Evolutionary conservation across 2,888 invertebrate genomes (phyloP).

Genomic region (Sacculina carcini): DNA sequence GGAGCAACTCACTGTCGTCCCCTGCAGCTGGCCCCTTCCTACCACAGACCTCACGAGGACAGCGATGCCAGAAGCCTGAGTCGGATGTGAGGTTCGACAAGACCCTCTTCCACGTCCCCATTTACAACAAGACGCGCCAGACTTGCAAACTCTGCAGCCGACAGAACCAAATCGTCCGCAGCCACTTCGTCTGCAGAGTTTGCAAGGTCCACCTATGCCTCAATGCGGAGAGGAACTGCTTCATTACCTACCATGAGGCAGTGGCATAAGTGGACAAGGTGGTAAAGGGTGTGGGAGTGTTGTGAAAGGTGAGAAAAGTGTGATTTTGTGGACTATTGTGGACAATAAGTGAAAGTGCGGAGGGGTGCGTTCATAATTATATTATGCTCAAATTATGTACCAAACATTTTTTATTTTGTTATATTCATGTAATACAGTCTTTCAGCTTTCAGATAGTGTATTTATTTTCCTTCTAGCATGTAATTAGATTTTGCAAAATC

Average conservation of each 20-base stretch:
- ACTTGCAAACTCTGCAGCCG: slow-evolving; percentile 7
- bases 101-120: slow-evolving; percentile 4
- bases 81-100: neutral
- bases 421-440: too few relatives aligned
- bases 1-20: too few relatives aligned
- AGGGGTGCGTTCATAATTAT: too few relatives aligned
- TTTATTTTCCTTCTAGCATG: too few relatives aligned
- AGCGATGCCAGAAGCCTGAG: neutral
- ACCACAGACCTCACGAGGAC: neutral
- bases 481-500: too few relatives aligned
- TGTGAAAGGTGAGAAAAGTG: neutral
- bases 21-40: neutral
- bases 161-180: neutral
- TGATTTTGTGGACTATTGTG: too few relatives aligned
- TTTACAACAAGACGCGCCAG: neutral
- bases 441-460: too few relatives aligned
- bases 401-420: too few relatives aligned
- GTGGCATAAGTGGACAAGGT: slow-evolving; percentile 3
- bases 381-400: too few relatives aligned
- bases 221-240: slow-evolving; percentile 6
- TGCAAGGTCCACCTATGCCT: slow-evolving; percentile 7
- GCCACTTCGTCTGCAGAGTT: slow-evolving; percentile 2
- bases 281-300: neutral
- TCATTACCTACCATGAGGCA: slow-evolving; percentile 3
- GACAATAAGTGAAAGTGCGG: too few relatives aligned